Base-by-base conservation (phyloP, 2,888 invertebrate genomes). In the Drosophila helvetica region DNA sequence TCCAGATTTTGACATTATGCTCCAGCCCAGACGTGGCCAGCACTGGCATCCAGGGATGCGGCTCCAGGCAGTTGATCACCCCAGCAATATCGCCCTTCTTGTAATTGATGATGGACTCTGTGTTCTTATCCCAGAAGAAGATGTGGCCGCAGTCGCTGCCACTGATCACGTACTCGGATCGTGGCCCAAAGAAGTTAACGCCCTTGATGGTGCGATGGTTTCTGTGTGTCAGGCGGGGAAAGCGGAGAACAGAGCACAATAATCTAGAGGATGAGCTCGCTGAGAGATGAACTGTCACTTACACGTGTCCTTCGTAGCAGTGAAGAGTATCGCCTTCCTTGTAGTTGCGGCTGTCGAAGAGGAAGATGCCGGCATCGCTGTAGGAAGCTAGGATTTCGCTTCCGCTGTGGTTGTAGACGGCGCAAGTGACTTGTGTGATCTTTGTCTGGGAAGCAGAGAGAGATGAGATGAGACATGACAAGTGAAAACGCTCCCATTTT, bases 111-210 rank as follows among this genome's bases (percentile, higher is more conserved):
- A 99, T 96, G 0, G 96, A 93, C 91, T 98, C 97, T 0, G 96
- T 94, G 57, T 96, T 94, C 91, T 96, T 96, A 85, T 98, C 97
- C 98, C 99, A 99, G 60, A 98, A 94, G 90, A 95, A 96, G 90
- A 92, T 94, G 90, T 98, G 94, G 8, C 97, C 96, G 92, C 98
- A 98, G 91, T 99, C 98, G 2, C 98, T 98, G 1, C 99, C 99
- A 48, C 98, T 98, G 10, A 98, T 95, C 2, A 99, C 93, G 90
- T 95, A 99, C 91, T 99, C 96, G 77, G 97, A 97, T 79, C 94
- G 94, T 0, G 98, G 96, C 0, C 99, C 99, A 92, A 97, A 98
- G 93, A 97, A 99, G 86, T 97, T 96, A 0, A 98, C 98, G 0
- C 98, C 97, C 92, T 98, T 98, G 68, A 98, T 95, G 6, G 96